Evolutionary conservation across 2,797 vertebrate genomes (phyloP), one percentile per base, ranked within the genome.

Genomic region (Discoglossus pictus): DNA sequence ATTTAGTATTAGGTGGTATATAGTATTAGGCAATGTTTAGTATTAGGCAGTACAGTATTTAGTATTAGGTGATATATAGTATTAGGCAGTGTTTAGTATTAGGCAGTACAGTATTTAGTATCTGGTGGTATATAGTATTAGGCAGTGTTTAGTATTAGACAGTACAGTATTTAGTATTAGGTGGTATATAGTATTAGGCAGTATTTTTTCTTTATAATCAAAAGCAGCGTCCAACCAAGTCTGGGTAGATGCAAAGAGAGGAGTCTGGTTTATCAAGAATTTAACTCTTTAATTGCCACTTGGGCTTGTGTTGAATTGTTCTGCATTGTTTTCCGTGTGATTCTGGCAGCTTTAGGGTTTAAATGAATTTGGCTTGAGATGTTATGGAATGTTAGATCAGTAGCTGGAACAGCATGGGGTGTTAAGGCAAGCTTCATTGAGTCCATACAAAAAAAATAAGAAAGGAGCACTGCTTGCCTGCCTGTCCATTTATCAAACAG

Each of bases 341-440:
- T 34, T 15, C 13, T 18, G 20, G 44, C 21, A 34, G 47, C 2
- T 12, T 46, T 58, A 27, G 50, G 58, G 55, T 55, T 98, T 97
- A 97, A 96, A 93, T 90, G 94, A 93, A 93, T 97, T 95, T 97
- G 94, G 94, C 94, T 93, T 91, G 93, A 95, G 94, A 92, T 97
- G 94, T 94, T 94, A 92, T 91, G 94, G 96, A 98, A 98, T 98
- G 96, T 99, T 99, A 99, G 97, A 97, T 99, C 97, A 97, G 94
- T 99, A 93, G 94, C 96, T 92, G 86, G 91, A 96, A 92, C 96
- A 95, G 94, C 95, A 93, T 96, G 97, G 93, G 96, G 95, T 90
- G 92, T 96, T 98, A 96, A 95, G 93, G 93, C 94, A 97, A 92
- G 96, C 95, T 98, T 97, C 95, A 97, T 95, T 99, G 97, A 97